These are phyloP conservation scores for Euglossa dilemma DNA, from an alignment of 1,140 invertebrate species.

Conservation along the genomic window DNA sequence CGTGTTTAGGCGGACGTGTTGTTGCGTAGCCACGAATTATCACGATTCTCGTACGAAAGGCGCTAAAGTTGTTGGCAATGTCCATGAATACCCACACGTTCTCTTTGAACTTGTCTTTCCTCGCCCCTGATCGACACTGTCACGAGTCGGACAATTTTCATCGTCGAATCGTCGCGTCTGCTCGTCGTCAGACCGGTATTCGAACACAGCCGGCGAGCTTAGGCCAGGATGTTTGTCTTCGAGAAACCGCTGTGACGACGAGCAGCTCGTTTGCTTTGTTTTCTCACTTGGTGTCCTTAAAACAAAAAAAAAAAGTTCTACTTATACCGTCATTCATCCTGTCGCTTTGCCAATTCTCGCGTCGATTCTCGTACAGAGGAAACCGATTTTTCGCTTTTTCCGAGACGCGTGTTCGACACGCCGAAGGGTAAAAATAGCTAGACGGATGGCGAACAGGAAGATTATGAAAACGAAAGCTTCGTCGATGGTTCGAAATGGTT, in stretches of 20 bases:
- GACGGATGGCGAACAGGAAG: neutral
- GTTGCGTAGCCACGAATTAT: constrained; percentile 42
- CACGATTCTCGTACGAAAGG: constrained; percentile 18
- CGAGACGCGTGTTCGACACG: neutral
- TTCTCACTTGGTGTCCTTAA: neutral
- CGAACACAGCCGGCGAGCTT: neutral
- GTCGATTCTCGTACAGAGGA: too few relatives aligned
- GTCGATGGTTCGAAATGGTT: too few relatives aligned
- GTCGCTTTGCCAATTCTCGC: neutral
- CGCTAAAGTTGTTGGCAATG: constrained; percentile 34
- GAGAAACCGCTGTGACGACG: neutral
- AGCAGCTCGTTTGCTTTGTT: constrained; percentile 3
- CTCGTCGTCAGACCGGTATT: constrained; percentile 1
- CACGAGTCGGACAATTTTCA: too few relatives aligned
- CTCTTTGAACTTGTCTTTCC: constrained; percentile 27
- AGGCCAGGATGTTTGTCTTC: neutral
- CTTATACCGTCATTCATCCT: neutral
- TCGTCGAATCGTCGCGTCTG: neutral
- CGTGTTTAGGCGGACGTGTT: constrained; percentile 20
- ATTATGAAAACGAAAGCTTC: too few relatives aligned
- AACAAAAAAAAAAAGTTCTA: neutral
- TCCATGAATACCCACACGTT: neutral
- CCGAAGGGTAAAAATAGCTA: neutral
- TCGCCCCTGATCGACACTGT: neutral
- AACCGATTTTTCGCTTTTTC: neutral